A percentile compares a stretch with the other conserved stretches of the same genome.
These are phyloP conservation scores for Apis mellifera DNA, from an alignment of 1,140 invertebrate species.

Conservation along the genomic window Amel_HAv3.1 CM009941.2:1560501-1561000, in stretches of 20 bases:
- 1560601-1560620: no score
- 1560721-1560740: no score
- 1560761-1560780: neutral
- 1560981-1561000: slow-evolving; percentile 54
- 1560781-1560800: slow-evolving; percentile 1
- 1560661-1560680: no score
- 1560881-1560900: slow-evolving; percentile 48
- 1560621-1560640: no score
- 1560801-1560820: slow-evolving; percentile 3
- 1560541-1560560: no score
- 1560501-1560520: neutral
- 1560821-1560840: slow-evolving; percentile 44
- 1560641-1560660: no score
- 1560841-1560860: slow-evolving; percentile 48
- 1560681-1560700: no score
- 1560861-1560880: slow-evolving; percentile 38
- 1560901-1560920: slow-evolving; percentile 59
- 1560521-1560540: neutral
- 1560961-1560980: slow-evolving; percentile 53
- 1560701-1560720: no score
- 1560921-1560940: slow-evolving; percentile 55
- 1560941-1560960: slow-evolving; percentile 50
- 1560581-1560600: no score
- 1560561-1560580: no score
- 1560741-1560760: no score